A percentile compares a stretch with the other conserved stretches of the same genome.
Conservation (phyloP, 2,113 vertebrate species). For the Gnathonemus echidnorhynchus region DNA sequence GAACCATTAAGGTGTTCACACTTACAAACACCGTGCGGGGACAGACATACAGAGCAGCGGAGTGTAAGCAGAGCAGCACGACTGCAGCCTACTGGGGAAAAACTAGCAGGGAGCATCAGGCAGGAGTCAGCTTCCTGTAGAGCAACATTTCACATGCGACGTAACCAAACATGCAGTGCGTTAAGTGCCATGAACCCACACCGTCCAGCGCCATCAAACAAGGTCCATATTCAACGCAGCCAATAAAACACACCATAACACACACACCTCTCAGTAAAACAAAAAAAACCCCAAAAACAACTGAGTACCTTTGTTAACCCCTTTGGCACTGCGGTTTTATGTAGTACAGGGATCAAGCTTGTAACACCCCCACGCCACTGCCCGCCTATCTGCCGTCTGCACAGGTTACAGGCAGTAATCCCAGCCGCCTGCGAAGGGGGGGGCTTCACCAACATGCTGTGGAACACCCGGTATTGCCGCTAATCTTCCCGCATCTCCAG, state of each 20-base stretch:
- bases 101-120: not conserved
- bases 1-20: not conserved
- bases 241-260: not conserved
- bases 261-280: not conserved
- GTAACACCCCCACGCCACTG: constrained; percentile 71
- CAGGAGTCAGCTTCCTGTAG: not conserved
- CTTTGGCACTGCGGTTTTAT: constrained; percentile 58
- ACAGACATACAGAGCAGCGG: not conserved
- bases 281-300: not conserved
- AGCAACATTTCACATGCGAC: not conserved
- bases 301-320: constrained; percentile 66
- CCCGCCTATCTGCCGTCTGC: constrained; percentile 89
- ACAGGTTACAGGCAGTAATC: constrained; percentile 98
- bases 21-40: not conserved
- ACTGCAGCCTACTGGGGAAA: not conserved
- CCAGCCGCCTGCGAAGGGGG: constrained; percentile 90
- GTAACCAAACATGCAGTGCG: not conserved
- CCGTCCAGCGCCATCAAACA: not conserved
- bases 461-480: constrained; percentile 94
- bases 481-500: constrained; percentile 98
- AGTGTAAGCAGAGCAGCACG: not conserved
- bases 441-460: constrained; percentile 89
- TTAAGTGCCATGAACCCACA: not conserved
- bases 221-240: not conserved
- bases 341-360: not conserved